Conservation (phyloP, 1,140 invertebrate genomes). For the Leguminivora glycinivorella region DNA sequence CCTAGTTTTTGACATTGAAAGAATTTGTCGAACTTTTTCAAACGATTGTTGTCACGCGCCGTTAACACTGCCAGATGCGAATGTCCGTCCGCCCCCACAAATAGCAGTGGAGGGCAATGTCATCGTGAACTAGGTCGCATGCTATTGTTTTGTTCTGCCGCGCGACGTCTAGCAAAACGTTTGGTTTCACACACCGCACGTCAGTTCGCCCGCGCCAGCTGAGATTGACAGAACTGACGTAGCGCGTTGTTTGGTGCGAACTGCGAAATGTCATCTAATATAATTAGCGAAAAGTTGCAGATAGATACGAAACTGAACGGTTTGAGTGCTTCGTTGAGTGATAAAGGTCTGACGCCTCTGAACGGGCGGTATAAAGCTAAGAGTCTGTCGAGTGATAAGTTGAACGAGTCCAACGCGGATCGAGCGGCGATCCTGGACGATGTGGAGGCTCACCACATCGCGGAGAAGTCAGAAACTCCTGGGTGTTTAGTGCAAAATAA, state of each 20-base stretch:
- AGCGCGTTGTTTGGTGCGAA: constrained; percentile 46
- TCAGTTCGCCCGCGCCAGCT: constrained; percentile 58
- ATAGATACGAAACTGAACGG: constrained; percentile 69
- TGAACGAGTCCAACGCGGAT: constrained; percentile 68
- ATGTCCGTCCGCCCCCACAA: constrained; percentile 39
- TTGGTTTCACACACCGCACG: constrained; percentile 47
- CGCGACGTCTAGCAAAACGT: constrained; percentile 56
- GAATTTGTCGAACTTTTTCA: constrained; percentile 48
- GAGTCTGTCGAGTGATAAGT: constrained; percentile 75
- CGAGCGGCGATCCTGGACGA: constrained; percentile 70
- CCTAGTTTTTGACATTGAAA: constrained; percentile 47
- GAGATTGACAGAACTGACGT: constrained; percentile 64
- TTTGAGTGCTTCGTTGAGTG: constrained; percentile 60
- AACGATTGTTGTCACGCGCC: constrained; percentile 28
- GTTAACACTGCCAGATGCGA: constrained; percentile 44
- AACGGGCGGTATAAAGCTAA: constrained; percentile 67
- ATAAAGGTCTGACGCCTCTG: constrained; percentile 61
- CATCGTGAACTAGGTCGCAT: constrained; percentile 50
- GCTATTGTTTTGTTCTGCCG: constrained; percentile 58
- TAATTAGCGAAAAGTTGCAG: constrained; percentile 64
- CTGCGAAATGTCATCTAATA: constrained; percentile 68
- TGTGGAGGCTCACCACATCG: constrained; percentile 65
- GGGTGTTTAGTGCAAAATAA: constrained; percentile 65
- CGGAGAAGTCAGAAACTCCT: constrained; percentile 66
- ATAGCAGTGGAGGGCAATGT: constrained; percentile 44